These are phyloP conservation scores for Mycteria americana DNA, from an alignment of 2,797 vertebrate genomes.

Conservation along the genomic window DNA sequence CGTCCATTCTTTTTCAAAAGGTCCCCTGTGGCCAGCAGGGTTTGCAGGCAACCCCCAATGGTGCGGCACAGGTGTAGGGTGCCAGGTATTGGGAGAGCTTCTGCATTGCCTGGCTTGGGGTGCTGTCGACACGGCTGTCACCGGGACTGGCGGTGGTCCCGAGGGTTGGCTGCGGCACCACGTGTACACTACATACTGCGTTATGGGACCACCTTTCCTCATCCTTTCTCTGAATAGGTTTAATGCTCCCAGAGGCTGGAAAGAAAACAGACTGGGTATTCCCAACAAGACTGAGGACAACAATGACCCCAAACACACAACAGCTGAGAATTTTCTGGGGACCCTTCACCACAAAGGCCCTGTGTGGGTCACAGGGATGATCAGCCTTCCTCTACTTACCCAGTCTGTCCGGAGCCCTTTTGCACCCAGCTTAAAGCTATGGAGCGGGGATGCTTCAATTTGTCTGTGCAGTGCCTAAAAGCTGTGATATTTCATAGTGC, in stretches of 20 bases:
- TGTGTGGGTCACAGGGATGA: neutral
- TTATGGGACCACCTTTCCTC: neutral
- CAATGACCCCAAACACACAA: neutral
- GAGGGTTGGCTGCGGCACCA: neutral
- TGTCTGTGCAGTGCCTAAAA: neutral
- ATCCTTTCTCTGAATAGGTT: neutral
- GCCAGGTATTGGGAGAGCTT: neutral
- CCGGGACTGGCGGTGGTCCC: accelerated
- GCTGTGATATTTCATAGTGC: neutral
- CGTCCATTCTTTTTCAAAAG: neutral
- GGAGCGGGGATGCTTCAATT: neutral
- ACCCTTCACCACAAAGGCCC: accelerated
- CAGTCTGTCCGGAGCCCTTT: neutral
- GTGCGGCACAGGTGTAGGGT: accelerated
- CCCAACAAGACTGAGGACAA: neutral
- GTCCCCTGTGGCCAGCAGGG: neutral
- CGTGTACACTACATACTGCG: accelerated
- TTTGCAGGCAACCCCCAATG: neutral
- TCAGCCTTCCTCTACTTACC: neutral
- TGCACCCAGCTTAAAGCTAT: neutral
- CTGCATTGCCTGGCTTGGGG: neutral
- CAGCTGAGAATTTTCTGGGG: neutral
- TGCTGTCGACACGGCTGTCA: neutral
- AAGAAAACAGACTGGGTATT: neutral
- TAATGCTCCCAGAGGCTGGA: neutral